These are phyloP conservation scores for Psittacula derbiana DNA, from an alignment of 2,797 vertebrate species.

Conservation along the genomic window DNA sequence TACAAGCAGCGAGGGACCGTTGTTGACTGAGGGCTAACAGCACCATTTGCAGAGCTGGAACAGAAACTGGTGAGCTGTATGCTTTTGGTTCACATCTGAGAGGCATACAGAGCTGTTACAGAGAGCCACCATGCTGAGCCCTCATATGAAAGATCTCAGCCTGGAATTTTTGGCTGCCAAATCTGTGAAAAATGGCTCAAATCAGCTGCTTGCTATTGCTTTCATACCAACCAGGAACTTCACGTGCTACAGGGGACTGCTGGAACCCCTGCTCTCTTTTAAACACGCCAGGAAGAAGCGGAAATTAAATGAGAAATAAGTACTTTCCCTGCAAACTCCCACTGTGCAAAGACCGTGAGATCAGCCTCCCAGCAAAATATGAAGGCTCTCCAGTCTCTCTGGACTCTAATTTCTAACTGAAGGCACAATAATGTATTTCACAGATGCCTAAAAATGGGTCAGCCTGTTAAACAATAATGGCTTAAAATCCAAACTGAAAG, in stretches of 20 bases:
- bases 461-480: background rate
- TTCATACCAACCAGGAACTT: background rate
- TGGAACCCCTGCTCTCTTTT: background rate
- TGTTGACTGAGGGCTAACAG: background rate
- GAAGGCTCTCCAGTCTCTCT: background rate
- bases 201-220: background rate
- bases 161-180: background rate
- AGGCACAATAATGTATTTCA: conserved; percentile 7
- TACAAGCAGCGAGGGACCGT: background rate
- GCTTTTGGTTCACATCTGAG: background rate
- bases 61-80: background rate
- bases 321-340: background rate
- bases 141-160: background rate
- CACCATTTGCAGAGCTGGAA: background rate
- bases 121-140: background rate
- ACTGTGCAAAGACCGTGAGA: background rate
- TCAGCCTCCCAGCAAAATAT: background rate
- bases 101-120: background rate
- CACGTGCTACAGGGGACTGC: background rate
- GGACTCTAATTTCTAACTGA: conserved; percentile 7
- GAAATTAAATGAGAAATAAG: conserved; percentile 33
- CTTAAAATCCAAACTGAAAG: background rate
- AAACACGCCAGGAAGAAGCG: background rate
- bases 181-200: background rate
- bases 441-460: conserved; percentile 33